phyloP scores from a whole-genome alignment of 2,797 vertebrate species.

The Manis crassicaudata region DNA sequence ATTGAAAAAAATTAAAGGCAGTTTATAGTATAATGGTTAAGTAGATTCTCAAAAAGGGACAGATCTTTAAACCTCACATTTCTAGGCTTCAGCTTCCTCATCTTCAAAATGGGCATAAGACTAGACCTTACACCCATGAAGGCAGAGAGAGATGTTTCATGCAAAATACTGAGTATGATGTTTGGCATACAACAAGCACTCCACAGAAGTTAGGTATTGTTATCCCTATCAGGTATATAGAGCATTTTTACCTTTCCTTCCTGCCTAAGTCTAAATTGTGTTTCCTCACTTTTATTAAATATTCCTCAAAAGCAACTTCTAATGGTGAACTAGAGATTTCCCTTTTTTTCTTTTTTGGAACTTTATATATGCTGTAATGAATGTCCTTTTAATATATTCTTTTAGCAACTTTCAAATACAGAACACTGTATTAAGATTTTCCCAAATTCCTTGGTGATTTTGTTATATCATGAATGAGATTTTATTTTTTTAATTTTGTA shows the following conservation, averaged over 20 bases:
- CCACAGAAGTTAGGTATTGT: not conserved
- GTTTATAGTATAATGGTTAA: not conserved
- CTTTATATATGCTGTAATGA: not conserved
- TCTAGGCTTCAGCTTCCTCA: not conserved
- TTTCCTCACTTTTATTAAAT: slow-evolving; percentile 3
- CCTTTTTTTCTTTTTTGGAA: not conserved
- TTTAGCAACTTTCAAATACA: too few species aligned
- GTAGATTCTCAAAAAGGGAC: not conserved
- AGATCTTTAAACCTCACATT: not conserved
- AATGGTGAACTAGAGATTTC: not conserved
- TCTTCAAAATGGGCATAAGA: not conserved
- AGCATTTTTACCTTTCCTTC: not conserved
- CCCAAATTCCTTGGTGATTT: too few species aligned
- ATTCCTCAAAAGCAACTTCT: not conserved
- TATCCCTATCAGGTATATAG: not conserved
- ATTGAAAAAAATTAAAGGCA: not conserved
- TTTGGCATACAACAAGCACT: not conserved
- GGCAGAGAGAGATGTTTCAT: not conserved
- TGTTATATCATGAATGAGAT: not conserved
- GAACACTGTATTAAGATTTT: too few species aligned
- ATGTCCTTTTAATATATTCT: not conserved
- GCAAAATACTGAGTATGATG: not conserved
- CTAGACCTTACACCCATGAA: not conserved
- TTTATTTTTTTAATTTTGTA: not conserved
- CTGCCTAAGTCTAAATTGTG: not conserved